Base-by-base conservation (phyloP, 2,888 invertebrate genomes). In the Plagodis dolabraria region DNA sequence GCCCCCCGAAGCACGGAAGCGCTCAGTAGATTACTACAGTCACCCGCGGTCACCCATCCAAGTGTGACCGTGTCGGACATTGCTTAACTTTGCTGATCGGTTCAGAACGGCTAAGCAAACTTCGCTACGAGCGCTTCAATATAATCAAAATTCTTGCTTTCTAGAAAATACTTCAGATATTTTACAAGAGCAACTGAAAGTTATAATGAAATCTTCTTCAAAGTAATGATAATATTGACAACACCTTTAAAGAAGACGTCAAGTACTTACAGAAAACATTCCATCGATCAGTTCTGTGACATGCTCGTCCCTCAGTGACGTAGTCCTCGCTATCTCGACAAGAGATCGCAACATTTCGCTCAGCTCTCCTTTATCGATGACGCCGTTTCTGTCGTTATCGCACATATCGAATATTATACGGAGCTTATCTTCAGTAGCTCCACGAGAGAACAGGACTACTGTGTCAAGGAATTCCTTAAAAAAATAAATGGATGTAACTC, bases 321-420 rank as follows among this genome's bases (percentile, higher is more conserved):
- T 97, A 0, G 98, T 98, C 69, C 98, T 94, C 0, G 98, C 98
- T 57, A 98, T 98, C 86, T 98, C 98, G 0, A 98, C 98, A 35
- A 98, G 87, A 0, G 98, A 98, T 22, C 98, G 93, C 77, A 99
- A 91, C 97, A 99, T 98, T 83, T 98, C 98, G 33, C 97, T 98
- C 22, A 99, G 93, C 80, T 99, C 98, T 1, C 95, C 96, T 77
- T 98, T 98, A 78, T 98, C 98, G 59, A 99, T 99, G 0, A 98
- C 97, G 0, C 98, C 98, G 74, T 98, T 98, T 11, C 97, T 95
- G 80, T 99, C 98, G 73, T 98, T 97, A 80, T 99, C 99, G 76
- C 99, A 99, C 99, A 99, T 99, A 83, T 99, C 98, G 80, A 99
- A 99, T 68, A 99, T 98, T 38, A 99, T 98, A 6, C 98, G 94